Evolutionary conservation across 2,888 invertebrate genomes (phyloP).

Genomic region (Drosophila longiperda): DNA sequence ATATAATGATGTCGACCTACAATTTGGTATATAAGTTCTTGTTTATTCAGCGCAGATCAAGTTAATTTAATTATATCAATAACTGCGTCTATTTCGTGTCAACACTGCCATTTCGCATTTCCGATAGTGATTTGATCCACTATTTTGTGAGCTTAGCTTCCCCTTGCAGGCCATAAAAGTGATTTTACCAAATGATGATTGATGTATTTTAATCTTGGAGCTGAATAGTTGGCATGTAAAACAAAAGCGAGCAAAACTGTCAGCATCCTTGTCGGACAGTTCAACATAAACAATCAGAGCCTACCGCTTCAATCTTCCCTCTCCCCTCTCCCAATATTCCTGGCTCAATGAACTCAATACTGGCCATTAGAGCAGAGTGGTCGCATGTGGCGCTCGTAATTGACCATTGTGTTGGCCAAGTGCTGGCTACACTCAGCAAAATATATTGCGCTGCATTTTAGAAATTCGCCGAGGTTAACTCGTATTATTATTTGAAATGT

Average conservation of each 20-base stretch:
- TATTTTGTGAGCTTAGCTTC: neutral
- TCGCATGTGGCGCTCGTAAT: constrained; percentile 45
- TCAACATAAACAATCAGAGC: constrained; percentile 49
- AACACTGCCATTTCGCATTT: neutral
- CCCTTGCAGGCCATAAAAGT: neutral
- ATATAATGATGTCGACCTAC: neutral
- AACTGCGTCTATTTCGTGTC: neutral
- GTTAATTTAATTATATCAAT: neutral
- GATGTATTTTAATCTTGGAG: constrained; percentile 31
- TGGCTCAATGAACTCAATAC: constrained; percentile 3
- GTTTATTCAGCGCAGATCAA: neutral
- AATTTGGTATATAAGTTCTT: neutral
- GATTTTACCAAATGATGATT: constrained; percentile 35
- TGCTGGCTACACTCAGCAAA: constrained; percentile 4
- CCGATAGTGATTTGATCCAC: neutral
- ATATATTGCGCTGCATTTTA: neutral
- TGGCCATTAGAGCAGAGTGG: constrained; percentile 34
- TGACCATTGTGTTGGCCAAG: constrained; percentile 56
- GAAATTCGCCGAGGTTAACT: neutral
- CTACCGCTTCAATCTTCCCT: neutral
- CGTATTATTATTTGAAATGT: no score
- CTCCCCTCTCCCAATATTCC: no score
- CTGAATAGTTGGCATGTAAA: constrained; percentile 53
- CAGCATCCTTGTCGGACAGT: constrained; percentile 41
- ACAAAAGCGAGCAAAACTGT: constrained; percentile 66